Conservation (phyloP, 2,797 vertebrate species). For the Clarias fuscus region DNA sequence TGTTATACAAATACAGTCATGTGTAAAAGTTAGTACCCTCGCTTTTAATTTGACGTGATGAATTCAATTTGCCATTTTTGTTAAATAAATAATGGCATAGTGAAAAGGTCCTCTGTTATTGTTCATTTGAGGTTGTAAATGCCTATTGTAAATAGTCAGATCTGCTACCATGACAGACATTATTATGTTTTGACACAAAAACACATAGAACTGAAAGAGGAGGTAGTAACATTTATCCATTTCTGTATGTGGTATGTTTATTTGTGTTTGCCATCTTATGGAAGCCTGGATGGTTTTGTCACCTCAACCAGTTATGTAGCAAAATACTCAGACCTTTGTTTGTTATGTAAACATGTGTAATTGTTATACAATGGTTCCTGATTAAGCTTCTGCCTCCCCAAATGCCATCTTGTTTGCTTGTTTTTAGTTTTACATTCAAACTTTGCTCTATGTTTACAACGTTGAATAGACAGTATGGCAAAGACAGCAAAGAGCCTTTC, state of each 20-base stretch:
- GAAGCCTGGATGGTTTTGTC: neutral
- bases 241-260: neutral
- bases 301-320: neutral
- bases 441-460: neutral
- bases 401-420: neutral
- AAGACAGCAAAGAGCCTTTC: neutral
- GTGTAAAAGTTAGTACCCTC: no score
- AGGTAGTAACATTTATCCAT: no score
- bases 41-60: no score
- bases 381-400: neutral
- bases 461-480: neutral
- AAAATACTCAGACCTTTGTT: neutral
- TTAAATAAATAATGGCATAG: no score
- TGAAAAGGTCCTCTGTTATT: no score
- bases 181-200: no score
- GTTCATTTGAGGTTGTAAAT: no score
- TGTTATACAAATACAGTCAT: neutral
- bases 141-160: no score
- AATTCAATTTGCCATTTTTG: no score
- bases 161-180: no score
- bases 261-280: neutral
- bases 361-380: neutral
- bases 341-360: neutral
- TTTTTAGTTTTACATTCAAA: no score
- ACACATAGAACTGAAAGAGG: no score